A percentile compares a stretch with the other conserved stretches of the same genome.
phyloP scores from a whole-genome alignment of 2,888 invertebrate species.

The Noctua pronuba region DNA sequence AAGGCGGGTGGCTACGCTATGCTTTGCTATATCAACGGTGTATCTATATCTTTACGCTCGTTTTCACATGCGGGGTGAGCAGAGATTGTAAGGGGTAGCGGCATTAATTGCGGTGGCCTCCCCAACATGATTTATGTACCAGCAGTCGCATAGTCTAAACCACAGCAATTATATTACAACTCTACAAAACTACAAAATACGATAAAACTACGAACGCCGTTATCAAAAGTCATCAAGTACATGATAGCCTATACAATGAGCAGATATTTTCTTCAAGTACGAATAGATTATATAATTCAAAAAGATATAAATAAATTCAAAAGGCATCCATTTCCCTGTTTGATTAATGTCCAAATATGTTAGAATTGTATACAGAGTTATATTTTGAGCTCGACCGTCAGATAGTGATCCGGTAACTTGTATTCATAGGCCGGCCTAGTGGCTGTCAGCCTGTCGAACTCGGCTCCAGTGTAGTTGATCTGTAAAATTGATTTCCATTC shows the following conservation, averaged over 20 bases:
- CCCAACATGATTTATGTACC: slow-evolving; percentile 10
- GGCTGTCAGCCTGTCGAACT: slow-evolving; percentile 73
- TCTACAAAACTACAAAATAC: slow-evolving; percentile 1
- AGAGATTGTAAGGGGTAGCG: slow-evolving; percentile 41
- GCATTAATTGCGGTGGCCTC: slow-evolving; percentile 38
- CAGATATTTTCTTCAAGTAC: neutral
- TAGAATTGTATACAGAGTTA: slow-evolving; percentile 44
- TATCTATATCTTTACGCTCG: slow-evolving; percentile 58
- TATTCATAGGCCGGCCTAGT: slow-evolving; percentile 78
- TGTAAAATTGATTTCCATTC: slow-evolving; percentile 84
- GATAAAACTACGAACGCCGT: neutral
- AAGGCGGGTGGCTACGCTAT: slow-evolving; percentile 68
- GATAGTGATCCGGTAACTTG: slow-evolving; percentile 76
- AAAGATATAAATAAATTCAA: neutral
- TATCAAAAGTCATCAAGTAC: neutral
- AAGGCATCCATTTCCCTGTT: neutral
- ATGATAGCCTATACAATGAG: neutral
- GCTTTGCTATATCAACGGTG: slow-evolving; percentile 54
- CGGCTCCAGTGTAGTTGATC: slow-evolving; percentile 76
- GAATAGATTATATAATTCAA: neutral
- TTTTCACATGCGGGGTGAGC: slow-evolving; percentile 61
- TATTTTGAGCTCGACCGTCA: slow-evolving; percentile 69
- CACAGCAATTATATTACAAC: neutral
- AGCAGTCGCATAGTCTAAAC: slow-evolving; percentile 8
- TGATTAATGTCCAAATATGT: slow-evolving; percentile 26